phyloP scores from a whole-genome alignment of 2,797 vertebrate genomes.

The Pyrocephalus nanus region DNA sequence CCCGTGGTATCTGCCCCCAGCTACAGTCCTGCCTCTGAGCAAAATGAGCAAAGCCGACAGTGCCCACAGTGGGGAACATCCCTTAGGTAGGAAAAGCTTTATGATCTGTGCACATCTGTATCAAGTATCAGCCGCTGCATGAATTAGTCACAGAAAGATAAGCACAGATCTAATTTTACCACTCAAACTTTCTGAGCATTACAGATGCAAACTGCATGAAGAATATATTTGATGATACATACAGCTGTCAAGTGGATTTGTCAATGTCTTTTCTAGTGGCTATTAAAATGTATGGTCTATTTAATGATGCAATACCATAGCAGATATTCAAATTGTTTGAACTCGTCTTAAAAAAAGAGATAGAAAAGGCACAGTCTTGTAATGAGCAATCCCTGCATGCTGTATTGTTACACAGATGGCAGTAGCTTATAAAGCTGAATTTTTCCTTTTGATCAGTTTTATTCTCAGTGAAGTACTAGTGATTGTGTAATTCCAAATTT shows the following conservation, averaged over 20 bases:
- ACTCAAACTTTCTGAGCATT: not conserved
- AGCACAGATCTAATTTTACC: not conserved
- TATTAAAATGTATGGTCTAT: not conserved
- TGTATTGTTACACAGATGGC: not conserved
- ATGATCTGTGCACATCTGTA: not conserved
- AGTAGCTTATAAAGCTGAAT: not conserved
- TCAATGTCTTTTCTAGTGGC: not conserved
- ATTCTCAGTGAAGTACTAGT: not conserved
- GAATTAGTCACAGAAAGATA: constrained; percentile 15
- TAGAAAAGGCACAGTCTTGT: not conserved
- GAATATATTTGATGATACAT: not conserved
- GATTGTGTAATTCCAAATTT: not conserved
- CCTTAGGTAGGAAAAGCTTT: not conserved
- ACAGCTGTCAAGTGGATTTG: not conserved
- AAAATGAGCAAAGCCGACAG: not conserved
- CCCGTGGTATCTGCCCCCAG: not conserved
- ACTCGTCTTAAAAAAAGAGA: not conserved
- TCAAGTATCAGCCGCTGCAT: not conserved
- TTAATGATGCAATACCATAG: not conserved
- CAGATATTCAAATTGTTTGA: not conserved
- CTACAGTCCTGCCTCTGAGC: not conserved
- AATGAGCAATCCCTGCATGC: not conserved
- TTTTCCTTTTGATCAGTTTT: not conserved
- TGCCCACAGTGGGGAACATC: not conserved
- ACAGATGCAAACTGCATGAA: not conserved